Evolutionary conservation across 2,113 vertebrate genomes (phyloP).

Genomic region (Hemichromis elongatus): DNA sequence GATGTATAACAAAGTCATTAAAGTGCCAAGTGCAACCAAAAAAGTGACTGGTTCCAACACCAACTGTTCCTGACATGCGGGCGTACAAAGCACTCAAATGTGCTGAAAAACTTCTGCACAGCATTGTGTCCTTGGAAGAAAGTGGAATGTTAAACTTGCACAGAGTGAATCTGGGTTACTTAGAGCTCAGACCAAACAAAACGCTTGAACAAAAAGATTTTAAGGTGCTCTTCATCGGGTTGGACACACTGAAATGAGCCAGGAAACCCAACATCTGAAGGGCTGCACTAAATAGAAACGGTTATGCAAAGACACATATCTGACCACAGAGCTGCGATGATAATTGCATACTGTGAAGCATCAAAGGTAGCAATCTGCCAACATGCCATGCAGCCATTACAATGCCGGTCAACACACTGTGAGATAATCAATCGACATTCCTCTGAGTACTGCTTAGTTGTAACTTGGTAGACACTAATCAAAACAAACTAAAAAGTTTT

Average conservation of each 20-base stretch:
- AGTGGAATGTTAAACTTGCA: neutral
- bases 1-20: neutral
- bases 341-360: conserved; percentile 1
- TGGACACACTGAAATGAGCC: neutral
- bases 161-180: neutral
- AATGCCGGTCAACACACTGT: neutral
- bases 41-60: neutral
- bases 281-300: neutral
- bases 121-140: neutral
- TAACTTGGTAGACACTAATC: neutral
- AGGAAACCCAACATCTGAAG: conserved; percentile 4
- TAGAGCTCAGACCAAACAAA: neutral
- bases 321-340: neutral
- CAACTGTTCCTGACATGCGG: neutral
- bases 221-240: conserved; percentile 13
- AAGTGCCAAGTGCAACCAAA: neutral
- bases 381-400: neutral
- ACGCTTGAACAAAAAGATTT: neutral
- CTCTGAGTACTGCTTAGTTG: neutral
- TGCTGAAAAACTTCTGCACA: neutral
- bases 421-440: conserved; percentile 21
- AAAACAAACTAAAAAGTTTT: neutral
- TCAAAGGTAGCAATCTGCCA: conserved; percentile 8
- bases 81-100: neutral
- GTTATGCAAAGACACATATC: conserved; percentile 17